Percentiles rank a stretch among this genome's conserved stretches.
These are phyloP conservation scores for Tichodroma muraria DNA, from an alignment of 2,113 vertebrate genomes.

Conservation along the genomic window DNA sequence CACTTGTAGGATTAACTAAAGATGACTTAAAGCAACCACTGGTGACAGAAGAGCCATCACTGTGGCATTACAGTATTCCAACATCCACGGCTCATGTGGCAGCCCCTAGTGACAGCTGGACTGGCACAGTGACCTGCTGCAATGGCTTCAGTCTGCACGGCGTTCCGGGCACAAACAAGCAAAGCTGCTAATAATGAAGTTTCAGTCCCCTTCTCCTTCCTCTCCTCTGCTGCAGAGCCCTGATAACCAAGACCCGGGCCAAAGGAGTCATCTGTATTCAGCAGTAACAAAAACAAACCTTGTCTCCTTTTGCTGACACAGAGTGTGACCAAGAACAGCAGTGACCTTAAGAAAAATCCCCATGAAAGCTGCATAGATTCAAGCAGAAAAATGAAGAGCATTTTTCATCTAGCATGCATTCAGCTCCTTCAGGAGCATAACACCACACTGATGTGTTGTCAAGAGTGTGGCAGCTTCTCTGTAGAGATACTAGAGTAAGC, in stretches of 20 bases:
- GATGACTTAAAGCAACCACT: background rate
- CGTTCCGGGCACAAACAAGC: background rate
- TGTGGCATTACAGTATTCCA: background rate
- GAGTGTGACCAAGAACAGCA: background rate
- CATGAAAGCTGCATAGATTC: background rate
- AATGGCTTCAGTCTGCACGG: background rate
- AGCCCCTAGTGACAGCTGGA: background rate
- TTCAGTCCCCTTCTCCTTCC: background rate
- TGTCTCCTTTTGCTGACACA: constrained; percentile 8
- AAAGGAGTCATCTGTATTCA: background rate
- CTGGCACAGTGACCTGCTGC: background rate
- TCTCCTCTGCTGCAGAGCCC: background rate
- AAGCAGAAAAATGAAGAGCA: background rate
- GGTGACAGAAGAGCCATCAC: background rate
- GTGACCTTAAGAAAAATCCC: background rate
- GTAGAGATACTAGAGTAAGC: background rate
- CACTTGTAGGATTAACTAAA: background rate
- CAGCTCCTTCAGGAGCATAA: background rate
- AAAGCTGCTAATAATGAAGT: background rate
- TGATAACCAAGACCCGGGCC: background rate
- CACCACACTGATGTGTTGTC: background rate
- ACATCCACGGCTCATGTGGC: background rate
- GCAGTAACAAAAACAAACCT: background rate
- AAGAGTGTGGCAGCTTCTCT: background rate
- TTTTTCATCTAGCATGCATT: background rate